A percentile compares a stretch with the other conserved stretches of the same genome.
Conservation (phyloP, 2,113 vertebrate species). For the Herpetotheres cachinnans region DNA sequence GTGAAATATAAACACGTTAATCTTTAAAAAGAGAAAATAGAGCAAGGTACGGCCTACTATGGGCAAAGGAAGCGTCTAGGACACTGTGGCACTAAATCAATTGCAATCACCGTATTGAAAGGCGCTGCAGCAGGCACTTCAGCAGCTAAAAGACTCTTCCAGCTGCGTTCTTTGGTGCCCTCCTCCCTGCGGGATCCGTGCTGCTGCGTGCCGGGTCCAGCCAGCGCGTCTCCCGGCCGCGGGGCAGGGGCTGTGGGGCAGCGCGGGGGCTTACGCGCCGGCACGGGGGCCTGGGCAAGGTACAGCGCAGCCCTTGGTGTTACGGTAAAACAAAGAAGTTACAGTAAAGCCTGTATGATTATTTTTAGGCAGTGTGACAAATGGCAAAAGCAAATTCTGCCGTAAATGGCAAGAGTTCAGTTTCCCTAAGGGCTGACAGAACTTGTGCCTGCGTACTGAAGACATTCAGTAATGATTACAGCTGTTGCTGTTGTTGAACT, state of each 20-base stretch:
- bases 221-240: too few relatives aligned
- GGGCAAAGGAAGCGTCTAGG: neutral
- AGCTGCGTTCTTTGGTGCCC: neutral
- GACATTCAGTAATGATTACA: neutral
- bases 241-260: too few relatives aligned
- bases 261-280: too few relatives aligned
- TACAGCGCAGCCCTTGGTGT: too few relatives aligned
- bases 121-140: neutral
- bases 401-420: neutral
- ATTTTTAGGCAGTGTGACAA: neutral
- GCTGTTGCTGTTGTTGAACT: neutral
- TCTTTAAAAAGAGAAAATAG: neutral
- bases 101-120: neutral
- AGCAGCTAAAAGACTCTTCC: neutral
- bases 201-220: too few relatives aligned
- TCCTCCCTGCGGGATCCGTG: neutral
- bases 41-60: neutral
- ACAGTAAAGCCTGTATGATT: neutral
- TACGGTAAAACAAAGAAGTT: too few relatives aligned
- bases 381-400: neutral
- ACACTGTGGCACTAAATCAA: neutral
- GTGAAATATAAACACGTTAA: neutral
- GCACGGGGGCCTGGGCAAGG: too few relatives aligned
- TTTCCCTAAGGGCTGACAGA: neutral
- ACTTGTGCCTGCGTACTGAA: neutral